Evolutionary conservation across 2,888 invertebrate genomes (phyloP).

Genomic region (Eudemis profundana): DNA sequence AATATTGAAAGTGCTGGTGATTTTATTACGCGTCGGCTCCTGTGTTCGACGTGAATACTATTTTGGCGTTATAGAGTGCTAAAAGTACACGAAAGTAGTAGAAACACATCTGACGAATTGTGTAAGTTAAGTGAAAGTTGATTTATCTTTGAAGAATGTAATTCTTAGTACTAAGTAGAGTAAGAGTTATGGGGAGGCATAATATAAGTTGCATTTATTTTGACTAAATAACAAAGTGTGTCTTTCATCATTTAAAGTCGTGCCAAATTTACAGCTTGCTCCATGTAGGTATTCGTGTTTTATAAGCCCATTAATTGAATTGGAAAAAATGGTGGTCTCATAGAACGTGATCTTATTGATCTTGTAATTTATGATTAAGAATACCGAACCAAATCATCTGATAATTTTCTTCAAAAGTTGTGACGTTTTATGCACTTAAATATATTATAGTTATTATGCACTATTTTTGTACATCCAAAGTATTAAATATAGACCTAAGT

Average conservation of each 20-base stretch:
- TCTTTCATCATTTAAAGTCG: neutral
- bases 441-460: slow-evolving; percentile 29
- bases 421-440: slow-evolving; percentile 27
- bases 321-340: neutral
- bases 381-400: neutral
- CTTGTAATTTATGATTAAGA: slow-evolving; percentile 6
- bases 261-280: slow-evolving; percentile 8
- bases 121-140: slow-evolving; percentile 8
- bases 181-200: neutral
- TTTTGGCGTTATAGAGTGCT: neutral
- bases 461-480: slow-evolving; percentile 38
- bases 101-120: neutral
- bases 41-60: neutral
- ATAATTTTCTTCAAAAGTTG: slow-evolving; percentile 5
- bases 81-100: neutral
- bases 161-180: neutral
- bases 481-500: slow-evolving; percentile 7
- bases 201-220: slow-evolving; percentile 14
- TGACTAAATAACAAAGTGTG: no score
- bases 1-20: neutral
- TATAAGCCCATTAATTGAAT: neutral
- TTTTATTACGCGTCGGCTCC: neutral
- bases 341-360: neutral
- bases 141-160: slow-evolving; percentile 14
- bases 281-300: neutral